phyloP scores from a whole-genome alignment of 2,113 vertebrate genomes.

The Dipodomys ordii region DNA sequence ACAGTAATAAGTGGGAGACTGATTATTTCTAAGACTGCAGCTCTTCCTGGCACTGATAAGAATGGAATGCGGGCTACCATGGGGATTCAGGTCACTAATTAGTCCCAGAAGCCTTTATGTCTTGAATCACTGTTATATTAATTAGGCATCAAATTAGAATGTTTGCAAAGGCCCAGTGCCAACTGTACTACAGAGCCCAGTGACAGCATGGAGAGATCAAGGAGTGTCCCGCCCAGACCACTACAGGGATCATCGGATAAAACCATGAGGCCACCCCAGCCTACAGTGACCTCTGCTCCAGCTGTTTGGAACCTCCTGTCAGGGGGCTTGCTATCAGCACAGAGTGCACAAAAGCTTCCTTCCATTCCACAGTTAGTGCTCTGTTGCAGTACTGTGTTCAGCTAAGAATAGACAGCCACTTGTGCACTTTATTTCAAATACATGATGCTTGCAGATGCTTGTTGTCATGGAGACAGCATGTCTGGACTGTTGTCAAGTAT shows the following conservation, averaged over 20 bases:
- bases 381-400: background rate
- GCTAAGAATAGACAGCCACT: background rate
- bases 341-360: background rate
- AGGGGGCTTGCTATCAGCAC: slow-evolving; percentile 11
- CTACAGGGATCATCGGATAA: slow-evolving; percentile 60
- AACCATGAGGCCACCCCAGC: background rate
- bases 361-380: background rate
- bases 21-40: slow-evolving; percentile 84
- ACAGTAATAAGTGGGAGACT: slow-evolving; percentile 83
- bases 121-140: slow-evolving; percentile 78
- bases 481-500: slow-evolving; percentile 13
- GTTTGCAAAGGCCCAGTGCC: slow-evolving; percentile 79
- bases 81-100: slow-evolving; percentile 84
- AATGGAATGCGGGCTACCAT: slow-evolving; percentile 86
- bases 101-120: slow-evolving; percentile 84
- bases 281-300: slow-evolving; percentile 68
- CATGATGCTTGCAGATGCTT: slow-evolving; percentile 49
- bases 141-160: slow-evolving; percentile 81
- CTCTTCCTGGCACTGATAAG: slow-evolving; percentile 88
- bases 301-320: slow-evolving; percentile 54
- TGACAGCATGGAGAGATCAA: slow-evolving; percentile 43
- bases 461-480: background rate
- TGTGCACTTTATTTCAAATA: slow-evolving; percentile 23
- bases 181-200: slow-evolving; percentile 70
- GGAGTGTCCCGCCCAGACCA: slow-evolving; percentile 51